Conservation (phyloP, 2,113 vertebrate genomes). For the Butorides virescens region DNA sequence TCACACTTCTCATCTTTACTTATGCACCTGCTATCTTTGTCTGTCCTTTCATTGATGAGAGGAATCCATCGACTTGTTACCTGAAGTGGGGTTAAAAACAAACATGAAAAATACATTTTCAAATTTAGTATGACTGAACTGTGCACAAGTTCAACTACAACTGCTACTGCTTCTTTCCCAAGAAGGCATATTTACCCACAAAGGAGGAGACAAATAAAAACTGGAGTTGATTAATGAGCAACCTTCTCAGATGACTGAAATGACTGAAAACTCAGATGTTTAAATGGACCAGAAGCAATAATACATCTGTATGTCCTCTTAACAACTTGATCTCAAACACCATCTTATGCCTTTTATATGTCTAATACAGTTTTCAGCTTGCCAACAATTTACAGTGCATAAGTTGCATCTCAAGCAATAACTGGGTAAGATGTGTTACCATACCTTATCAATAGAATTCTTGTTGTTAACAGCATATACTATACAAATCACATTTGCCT, state of each 20-base stretch:
- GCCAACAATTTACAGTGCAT: neutral
- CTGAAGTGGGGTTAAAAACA: conserved; percentile 69
- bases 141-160: neutral
- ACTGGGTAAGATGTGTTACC: neutral
- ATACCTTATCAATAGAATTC: conserved; percentile 98
- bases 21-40: conserved; percentile 97
- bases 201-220: neutral
- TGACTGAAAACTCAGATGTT: neutral
- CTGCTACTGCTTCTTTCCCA: neutral
- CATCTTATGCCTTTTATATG: neutral
- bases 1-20: conserved; percentile 43
- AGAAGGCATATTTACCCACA: neutral
- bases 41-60: conserved; percentile 95
- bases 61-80: conserved; percentile 99
- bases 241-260: neutral
- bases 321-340: neutral
- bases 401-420: neutral
- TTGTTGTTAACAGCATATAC: conserved; percentile 98
- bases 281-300: neutral
- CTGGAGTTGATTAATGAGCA: neutral
- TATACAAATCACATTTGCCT: conserved; percentile 99
- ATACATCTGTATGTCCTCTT: neutral
- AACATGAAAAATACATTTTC: neutral
- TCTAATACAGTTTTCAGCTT: neutral
- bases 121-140: neutral